Conservation (phyloP, 92 coral and sea anemone species). For the Epizoanthus stellaris region DNA sequence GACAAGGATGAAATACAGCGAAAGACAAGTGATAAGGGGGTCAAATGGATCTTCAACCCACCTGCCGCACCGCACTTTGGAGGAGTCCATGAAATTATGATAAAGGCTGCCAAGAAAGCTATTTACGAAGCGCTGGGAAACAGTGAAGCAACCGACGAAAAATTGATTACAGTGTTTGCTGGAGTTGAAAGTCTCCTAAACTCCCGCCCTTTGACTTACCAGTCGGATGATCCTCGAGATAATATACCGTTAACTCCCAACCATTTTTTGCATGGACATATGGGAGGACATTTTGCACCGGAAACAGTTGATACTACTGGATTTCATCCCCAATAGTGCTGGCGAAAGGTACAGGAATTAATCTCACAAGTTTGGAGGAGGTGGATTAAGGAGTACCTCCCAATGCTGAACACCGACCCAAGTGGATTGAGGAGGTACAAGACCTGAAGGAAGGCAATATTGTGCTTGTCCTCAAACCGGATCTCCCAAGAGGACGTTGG, state of each 20-base stretch:
- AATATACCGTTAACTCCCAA: constrained; percentile 44
- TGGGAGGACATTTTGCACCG: constrained; percentile 63
- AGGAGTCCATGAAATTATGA: constrained; percentile 58
- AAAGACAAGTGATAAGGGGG: constrained; percentile 47
- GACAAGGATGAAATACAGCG: constrained; percentile 57
- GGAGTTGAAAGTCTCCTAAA: constrained; percentile 58
- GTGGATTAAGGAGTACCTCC: constrained; percentile 57
- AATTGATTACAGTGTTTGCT: constrained; percentile 57
- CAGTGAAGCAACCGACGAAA: constrained; percentile 57
- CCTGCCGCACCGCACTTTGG: constrained; percentile 64
- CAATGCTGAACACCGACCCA: background rate
- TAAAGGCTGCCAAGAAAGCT: constrained; percentile 54
- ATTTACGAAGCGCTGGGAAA: constrained; percentile 38
- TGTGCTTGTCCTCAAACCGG: constrained; percentile 60
- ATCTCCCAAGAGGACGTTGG: constrained; percentile 14
- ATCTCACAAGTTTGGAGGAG: constrained; percentile 48
- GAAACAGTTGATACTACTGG: constrained; percentile 16
- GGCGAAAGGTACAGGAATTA: constrained; percentile 57
- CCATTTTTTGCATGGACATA: constrained; percentile 58
- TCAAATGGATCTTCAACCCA: constrained; percentile 61
- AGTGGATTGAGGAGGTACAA: constrained; percentile 62
- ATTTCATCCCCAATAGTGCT: constrained; percentile 36
- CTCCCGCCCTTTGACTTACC: constrained; percentile 54
- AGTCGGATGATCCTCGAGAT: constrained; percentile 53
- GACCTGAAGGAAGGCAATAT: constrained; percentile 62